Evolutionary conservation across 2,113 vertebrate species (phyloP).

Genomic region (Bujurquina vittata): DNA sequence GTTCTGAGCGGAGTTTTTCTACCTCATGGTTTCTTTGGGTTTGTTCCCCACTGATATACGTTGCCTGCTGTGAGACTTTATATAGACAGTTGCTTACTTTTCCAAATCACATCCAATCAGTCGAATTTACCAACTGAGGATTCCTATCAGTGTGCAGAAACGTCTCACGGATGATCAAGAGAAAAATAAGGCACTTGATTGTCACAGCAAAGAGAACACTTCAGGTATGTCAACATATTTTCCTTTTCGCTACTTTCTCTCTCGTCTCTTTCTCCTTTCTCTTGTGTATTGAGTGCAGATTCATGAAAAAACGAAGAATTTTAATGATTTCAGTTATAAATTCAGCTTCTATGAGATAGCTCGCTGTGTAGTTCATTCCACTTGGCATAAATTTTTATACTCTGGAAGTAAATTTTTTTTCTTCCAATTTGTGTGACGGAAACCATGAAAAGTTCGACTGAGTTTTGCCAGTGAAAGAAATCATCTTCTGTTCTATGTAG

Average conservation of each 20-base stretch:
- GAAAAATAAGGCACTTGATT: neutral
- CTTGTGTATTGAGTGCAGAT: neutral
- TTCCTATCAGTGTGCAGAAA: constrained; percentile 1
- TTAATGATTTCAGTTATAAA: neutral
- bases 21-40: neutral
- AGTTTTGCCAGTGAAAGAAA: neutral
- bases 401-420: neutral
- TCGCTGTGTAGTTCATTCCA: neutral
- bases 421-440: neutral
- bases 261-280: neutral
- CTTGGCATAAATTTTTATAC: neutral
- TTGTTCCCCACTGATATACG: neutral
- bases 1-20: neutral
- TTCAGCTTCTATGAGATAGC: neutral
- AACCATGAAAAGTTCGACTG: neutral
- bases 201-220: constrained; percentile 8
- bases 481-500: neutral
- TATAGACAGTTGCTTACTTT: neutral
- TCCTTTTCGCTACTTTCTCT: neutral
- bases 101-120: neutral
- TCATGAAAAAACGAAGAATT: neutral
- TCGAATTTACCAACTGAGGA: neutral
- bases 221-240: neutral
- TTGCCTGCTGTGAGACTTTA: neutral
- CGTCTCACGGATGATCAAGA: neutral